These are phyloP conservation scores for Morus bassanus DNA, from an alignment of 2,797 vertebrate genomes.

Conservation along the genomic window DNA sequence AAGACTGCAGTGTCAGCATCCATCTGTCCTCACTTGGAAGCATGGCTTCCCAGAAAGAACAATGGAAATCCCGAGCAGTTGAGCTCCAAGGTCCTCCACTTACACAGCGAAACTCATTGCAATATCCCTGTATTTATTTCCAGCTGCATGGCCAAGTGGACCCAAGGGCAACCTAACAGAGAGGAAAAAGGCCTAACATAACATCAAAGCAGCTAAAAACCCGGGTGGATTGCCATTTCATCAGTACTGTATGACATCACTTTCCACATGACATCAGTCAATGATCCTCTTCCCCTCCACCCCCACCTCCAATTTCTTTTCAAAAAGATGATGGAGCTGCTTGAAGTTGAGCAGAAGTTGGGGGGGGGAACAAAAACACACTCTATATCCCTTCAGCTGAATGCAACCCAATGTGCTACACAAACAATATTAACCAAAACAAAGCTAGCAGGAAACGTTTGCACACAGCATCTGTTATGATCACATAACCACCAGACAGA, in stretches of 20 bases:
- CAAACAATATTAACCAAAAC: conserved; percentile 84
- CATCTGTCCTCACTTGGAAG: conserved; percentile 9
- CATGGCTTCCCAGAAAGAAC: not conserved
- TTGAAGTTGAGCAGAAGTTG: conserved; percentile 68
- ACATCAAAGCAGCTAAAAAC: conserved; percentile 45
- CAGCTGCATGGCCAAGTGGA: conserved; percentile 52
- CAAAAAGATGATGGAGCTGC: conserved; percentile 70
- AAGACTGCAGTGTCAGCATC: conserved; percentile 41
- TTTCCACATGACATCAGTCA: conserved; percentile 62
- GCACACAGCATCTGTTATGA: conserved; percentile 90
- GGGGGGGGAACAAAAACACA: conserved; percentile 57
- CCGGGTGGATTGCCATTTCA: conserved; percentile 56
- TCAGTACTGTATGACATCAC: conserved; percentile 64
- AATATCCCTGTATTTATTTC: conserved; percentile 45
- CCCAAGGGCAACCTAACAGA: conserved; percentile 30
- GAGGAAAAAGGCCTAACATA: conserved; percentile 55
- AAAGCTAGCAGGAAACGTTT: conserved; percentile 83
- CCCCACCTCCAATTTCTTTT: conserved; percentile 50
- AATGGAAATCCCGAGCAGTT: conserved; percentile 23
- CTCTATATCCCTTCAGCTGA: conserved; percentile 77
- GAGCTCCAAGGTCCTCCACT: conserved; percentile 25
- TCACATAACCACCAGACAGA: conserved; percentile 93
- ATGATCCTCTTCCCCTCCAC: conserved; percentile 37
- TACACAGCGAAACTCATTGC: conserved; percentile 22
- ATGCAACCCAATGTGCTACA: conserved; percentile 79